These are phyloP conservation scores for Procambarus clarkii DNA, from an alignment of 1,140 invertebrate genomes.

Conservation along the genomic window DNA sequence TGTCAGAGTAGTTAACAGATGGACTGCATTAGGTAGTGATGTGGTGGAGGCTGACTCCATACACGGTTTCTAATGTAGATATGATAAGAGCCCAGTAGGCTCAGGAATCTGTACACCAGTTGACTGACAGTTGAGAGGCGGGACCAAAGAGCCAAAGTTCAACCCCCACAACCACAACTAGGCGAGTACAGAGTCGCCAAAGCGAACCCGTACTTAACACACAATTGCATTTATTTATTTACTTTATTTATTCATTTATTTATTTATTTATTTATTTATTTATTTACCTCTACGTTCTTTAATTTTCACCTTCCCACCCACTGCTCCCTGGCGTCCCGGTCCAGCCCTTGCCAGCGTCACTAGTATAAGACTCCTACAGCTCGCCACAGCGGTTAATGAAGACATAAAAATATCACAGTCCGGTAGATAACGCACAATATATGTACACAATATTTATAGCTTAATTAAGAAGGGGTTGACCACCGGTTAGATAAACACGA, in stretches of 20 bases:
- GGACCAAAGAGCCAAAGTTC: no score
- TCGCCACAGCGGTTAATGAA: slow-evolving; percentile 15
- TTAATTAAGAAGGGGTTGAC: slow-evolving; percentile 41
- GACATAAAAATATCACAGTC: slow-evolving; percentile 14
- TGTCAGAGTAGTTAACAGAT: no score
- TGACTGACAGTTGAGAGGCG: no score
- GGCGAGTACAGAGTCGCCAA: no score
- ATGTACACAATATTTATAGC: slow-evolving; percentile 24
- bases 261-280: neutral
- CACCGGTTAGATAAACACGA: slow-evolving; percentile 9
- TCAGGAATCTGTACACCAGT: no score
- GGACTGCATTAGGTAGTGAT: no score
- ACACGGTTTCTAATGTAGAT: no score
- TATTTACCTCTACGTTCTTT: neutral
- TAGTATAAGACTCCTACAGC: neutral
- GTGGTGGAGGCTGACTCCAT: no score
- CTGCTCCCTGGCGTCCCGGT: neutral
- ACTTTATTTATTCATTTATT: neutral
- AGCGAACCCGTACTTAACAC: no score
- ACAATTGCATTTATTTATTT: neutral
- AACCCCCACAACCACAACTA: no score
- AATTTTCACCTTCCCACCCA: neutral
- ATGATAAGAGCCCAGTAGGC: no score
- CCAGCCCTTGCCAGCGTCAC: neutral
- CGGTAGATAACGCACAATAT: neutral